Conservation (phyloP, 2,888 invertebrate genomes). For the Lycia hirtaria region DNA sequence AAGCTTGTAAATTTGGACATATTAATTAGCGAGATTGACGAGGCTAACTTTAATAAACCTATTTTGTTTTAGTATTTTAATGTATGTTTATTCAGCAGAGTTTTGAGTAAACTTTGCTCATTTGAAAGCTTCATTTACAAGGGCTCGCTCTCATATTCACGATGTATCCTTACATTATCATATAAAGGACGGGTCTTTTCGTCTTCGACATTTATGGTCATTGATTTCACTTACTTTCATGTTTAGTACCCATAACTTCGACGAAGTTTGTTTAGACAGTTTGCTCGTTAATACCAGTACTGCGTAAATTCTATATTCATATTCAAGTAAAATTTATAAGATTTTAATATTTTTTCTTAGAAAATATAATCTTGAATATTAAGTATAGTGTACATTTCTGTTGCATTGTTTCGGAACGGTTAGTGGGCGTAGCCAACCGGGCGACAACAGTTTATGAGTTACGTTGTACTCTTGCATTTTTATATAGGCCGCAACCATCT, state of each 20-base stretch:
- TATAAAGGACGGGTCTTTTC: conserved; percentile 44
- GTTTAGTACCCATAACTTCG: conserved; percentile 14
- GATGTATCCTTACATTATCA: conserved; percentile 45
- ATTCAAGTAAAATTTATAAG: no score
- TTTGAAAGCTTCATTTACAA: conserved; percentile 38
- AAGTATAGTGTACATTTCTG: no score
- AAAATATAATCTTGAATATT: no score
- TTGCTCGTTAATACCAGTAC: background rate
- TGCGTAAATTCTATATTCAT: conserved; percentile 5
- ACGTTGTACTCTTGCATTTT: no score
- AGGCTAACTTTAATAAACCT: conserved; percentile 27
- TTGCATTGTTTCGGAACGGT: no score
- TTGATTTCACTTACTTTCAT: conserved; percentile 46
- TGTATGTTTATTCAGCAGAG: conserved; percentile 25
- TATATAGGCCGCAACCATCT: no score
- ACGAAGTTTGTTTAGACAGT: conserved; percentile 8
- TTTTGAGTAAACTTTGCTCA: conserved; percentile 32
- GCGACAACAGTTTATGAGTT: no score
- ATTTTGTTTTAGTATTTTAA: conserved; percentile 27
- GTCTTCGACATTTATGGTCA: conserved; percentile 45
- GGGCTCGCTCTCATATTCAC: conserved; percentile 42
- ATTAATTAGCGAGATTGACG: conserved; percentile 35
- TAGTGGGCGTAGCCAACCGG: no score
- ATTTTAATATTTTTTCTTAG: no score
- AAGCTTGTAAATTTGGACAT: conserved; percentile 28